Base-by-base conservation (phyloP, 2,888 invertebrate species). In the Orthosia gracilis region DNA sequence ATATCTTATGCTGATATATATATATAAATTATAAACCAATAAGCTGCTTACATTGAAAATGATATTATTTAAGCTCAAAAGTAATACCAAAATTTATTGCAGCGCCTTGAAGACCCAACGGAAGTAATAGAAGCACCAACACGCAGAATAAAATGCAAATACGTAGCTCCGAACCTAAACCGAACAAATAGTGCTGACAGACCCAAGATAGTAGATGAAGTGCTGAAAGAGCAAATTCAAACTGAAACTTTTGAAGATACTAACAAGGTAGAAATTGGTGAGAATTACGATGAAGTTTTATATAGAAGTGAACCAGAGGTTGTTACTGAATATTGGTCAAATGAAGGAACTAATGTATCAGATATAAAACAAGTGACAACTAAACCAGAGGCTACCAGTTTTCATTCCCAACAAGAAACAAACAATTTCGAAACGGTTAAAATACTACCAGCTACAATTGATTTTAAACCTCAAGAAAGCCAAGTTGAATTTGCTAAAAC, bases 191-290 rank as follows among this genome's bases (percentile, higher is more conserved):
- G 58, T 58, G 71, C 63, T 79, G 75, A 75, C 52, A 76, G 63
- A 69, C 94, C 94, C 1, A 89, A 89, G 78, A 92, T 94, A 55
- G 90, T 93, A 0, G 88, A 94, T 45, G 92, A 92, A 85, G 68
- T 93, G 31, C 80, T 92, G 11, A 93, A 94, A 84, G 81, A 82
- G 15, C 61, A 80, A 62, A 13, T 62, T 21, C 80, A 81, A 73
- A 40, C 49, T 63, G 76, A 75, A n/a, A 49, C 67, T 66, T 76
- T 71, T 63, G 63, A 40, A 0, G 21, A 70, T 18, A 62, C 3
- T 0, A 62, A 74, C 67, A 86, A 77, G 7, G 73, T 59, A 50
- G 78, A 87, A 67, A 81, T 69, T 74, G 57, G 69, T 26, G 26
- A 47, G 3, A 64, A 73, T 31, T 69, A 69, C n/a, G 64, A 80